Conservation (phyloP, 2,888 invertebrate species). For the Clitarchus hookeri region DNA sequence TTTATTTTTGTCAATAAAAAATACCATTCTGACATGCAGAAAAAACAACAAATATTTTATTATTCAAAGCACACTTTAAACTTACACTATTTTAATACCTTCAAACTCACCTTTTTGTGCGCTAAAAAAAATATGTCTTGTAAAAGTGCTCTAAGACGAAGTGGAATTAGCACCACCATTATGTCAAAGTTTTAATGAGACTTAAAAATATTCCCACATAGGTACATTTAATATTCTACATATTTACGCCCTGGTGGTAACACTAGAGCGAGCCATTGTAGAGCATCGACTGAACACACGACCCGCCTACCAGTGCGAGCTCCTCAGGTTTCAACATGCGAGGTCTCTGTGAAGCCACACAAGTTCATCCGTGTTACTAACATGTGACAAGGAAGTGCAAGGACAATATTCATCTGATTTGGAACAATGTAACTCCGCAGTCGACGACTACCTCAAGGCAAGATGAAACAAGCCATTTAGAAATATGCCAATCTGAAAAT, state of each 20-base stretch:
- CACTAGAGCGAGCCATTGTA: not conserved
- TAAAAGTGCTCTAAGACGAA: conserved; percentile 64
- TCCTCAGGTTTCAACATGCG: not conserved
- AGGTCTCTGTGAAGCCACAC: not conserved
- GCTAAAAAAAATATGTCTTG: conserved; percentile 61
- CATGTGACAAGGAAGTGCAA: not conserved
- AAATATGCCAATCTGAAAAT: too few species aligned
- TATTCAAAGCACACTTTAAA: too few species aligned
- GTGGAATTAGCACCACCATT: conserved; percentile 52
- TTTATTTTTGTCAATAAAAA: too few species aligned
- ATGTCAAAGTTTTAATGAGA: not conserved
- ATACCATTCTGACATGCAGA: too few species aligned
- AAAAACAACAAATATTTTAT: too few species aligned
- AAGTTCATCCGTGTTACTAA: not conserved
- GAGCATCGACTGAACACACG: not conserved
- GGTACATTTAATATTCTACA: not conserved
- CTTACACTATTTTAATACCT: not conserved
- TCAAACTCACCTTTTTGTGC: conserved; percentile 61
- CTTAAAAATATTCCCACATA: not conserved
- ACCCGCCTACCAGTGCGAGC: too few species aligned
- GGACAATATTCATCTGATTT: not conserved
- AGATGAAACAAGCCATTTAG: too few species aligned
- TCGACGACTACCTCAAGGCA: too few species aligned
- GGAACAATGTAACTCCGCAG: not conserved
- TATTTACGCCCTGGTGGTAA: not conserved